A percentile compares a stretch with the other conserved stretches of the same genome.
Evolutionary conservation across 2,797 vertebrate species (phyloP).

Genomic region (Liparis tanakae): DNA sequence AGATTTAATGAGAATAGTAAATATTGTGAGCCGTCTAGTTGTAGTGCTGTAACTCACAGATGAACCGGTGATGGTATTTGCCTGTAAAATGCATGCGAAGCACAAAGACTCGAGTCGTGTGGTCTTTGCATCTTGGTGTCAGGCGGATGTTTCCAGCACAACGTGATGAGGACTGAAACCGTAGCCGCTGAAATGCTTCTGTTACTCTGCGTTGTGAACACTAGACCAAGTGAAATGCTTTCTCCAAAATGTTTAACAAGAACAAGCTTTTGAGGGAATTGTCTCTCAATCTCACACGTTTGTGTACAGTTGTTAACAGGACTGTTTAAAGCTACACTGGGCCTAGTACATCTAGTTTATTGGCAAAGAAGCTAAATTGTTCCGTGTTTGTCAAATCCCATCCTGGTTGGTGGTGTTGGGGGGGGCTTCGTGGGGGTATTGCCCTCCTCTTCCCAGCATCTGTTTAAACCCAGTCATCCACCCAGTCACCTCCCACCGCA

Average conservation of each 20-base stretch:
- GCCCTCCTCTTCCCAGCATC: constrained; percentile 41
- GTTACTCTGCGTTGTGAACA: constrained; percentile 2
- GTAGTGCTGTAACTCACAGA: neutral
- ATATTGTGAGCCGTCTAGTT: neutral
- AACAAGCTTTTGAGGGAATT: neutral
- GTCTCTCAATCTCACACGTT: neutral
- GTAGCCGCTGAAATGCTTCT: neutral
- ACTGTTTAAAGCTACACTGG: neutral
- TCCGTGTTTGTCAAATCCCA: constrained; percentile 51
- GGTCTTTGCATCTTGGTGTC: neutral
- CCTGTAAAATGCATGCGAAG: neutral
- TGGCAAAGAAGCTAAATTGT: constrained; percentile 58
- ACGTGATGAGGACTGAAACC: neutral
- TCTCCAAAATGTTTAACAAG: neutral
- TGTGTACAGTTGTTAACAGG: neutral
- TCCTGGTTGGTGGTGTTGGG: constrained; percentile 4
- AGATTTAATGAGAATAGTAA: constrained; percentile 9
- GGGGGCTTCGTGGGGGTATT: constrained; percentile 30
- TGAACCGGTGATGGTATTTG: neutral
- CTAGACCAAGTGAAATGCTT: neutral
- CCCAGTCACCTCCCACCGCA: neutral
- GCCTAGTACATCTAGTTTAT: constrained; percentile 30
- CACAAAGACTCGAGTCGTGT: neutral
- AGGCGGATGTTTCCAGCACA: neutral
- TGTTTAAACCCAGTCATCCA: constrained; percentile 27